These are phyloP conservation scores for Myanophis thanlyinensis DNA, from an alignment of 2,113 vertebrate genomes.

Conservation along the genomic window DNA sequence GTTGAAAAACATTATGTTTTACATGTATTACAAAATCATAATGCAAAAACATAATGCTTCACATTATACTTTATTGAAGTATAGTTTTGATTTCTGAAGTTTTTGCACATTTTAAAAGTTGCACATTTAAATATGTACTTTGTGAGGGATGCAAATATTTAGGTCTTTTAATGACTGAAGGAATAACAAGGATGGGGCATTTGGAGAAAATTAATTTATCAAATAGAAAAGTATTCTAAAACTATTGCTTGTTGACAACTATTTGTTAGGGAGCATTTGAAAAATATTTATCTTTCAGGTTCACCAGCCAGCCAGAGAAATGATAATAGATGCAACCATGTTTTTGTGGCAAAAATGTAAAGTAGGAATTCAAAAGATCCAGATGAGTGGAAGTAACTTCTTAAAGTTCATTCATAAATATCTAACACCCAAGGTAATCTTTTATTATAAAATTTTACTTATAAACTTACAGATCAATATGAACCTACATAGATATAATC, in stretches of 20 bases:
- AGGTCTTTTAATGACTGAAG: background rate
- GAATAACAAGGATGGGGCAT: background rate
- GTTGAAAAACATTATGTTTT: background rate
- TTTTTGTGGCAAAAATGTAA: constrained; percentile 87
- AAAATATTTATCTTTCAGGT: constrained; percentile 61
- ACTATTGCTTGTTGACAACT: background rate
- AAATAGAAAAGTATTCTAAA: constrained; percentile 5
- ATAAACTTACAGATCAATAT: background rate
- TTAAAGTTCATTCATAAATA: constrained; percentile 64
- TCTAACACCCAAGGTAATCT: constrained; percentile 72
- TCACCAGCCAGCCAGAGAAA: constrained; percentile 76
- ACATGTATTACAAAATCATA: background rate
- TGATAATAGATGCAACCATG: constrained; percentile 75
- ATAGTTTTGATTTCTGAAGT: background rate
- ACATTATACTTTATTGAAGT: background rate
- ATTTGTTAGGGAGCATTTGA: background rate
- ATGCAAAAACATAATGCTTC: background rate
- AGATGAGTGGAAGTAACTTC: constrained; percentile 56
- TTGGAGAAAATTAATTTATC: background rate
- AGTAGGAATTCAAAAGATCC: constrained; percentile 67
- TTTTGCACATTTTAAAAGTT: background rate
- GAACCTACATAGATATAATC: background rate
- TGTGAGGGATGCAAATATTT: background rate
- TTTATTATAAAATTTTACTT: constrained; percentile 30
- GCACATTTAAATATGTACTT: background rate